A percentile compares a stretch with the other conserved stretches of the same genome.
These are phyloP conservation scores for Sus cebifrons DNA, from an alignment of 2,797 vertebrate species.

Conservation along the genomic window DNA sequence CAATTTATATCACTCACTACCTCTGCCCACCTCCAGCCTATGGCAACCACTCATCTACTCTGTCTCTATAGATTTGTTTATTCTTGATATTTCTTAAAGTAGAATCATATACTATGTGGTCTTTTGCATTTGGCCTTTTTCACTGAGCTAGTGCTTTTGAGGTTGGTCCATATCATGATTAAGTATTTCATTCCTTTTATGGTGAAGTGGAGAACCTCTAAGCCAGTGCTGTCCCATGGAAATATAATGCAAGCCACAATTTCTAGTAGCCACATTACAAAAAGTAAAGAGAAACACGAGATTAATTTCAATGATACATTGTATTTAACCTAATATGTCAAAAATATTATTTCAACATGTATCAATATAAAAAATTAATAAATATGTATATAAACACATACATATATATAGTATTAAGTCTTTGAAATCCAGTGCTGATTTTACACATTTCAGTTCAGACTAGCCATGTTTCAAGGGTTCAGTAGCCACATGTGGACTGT, in stretches of 20 bases:
- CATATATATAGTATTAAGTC: not conserved
- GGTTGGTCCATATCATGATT: not conserved
- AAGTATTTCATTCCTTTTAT: not conserved
- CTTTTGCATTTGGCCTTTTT: not conserved
- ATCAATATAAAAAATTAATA: slow-evolving; percentile 1
- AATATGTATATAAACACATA: not conserved
- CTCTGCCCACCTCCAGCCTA: not conserved
- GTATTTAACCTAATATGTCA: not conserved
- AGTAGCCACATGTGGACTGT: not conserved
- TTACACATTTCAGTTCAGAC: not conserved
- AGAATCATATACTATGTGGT: not conserved
- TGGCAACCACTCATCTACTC: not conserved
- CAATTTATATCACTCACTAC: not conserved
- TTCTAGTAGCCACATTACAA: slow-evolving; percentile 8
- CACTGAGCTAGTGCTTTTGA: not conserved
- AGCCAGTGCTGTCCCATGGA: not conserved
- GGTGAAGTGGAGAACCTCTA: not conserved
- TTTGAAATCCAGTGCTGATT: not conserved
- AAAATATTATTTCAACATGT: not conserved
- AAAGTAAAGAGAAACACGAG: slow-evolving; percentile 24
- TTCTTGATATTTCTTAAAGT: not conserved
- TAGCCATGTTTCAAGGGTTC: not conserved
- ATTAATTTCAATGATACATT: slow-evolving; percentile 2
- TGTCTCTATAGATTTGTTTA: not conserved
- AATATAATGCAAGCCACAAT: slow-evolving; percentile 11